Evolutionary conservation across 2,888 invertebrate genomes (phyloP).

Genomic region (Arctia plantaginis): DNA sequence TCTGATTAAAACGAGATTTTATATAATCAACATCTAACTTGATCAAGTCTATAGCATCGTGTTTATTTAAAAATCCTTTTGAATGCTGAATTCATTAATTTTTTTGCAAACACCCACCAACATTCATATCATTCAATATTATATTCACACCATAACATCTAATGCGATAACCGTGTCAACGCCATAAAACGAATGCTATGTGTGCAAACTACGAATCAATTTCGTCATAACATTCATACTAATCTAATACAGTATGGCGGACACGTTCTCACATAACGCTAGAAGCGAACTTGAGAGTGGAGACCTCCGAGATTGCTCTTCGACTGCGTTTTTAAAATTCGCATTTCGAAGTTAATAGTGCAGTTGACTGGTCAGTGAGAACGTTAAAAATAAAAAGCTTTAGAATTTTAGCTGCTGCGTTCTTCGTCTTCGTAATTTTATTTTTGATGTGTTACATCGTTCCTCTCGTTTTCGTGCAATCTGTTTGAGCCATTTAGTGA

Average conservation of each 20-base stretch:
- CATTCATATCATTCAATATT: conserved; percentile 4
- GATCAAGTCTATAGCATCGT: not conserved
- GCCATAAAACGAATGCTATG: conserved; percentile 49
- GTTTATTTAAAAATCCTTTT: not conserved
- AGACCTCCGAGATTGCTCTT: conserved; percentile 71
- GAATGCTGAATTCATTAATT: not conserved
- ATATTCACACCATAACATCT: conserved; percentile 12
- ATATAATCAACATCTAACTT: not conserved
- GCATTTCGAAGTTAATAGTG: conserved; percentile 59
- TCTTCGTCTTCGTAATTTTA: conserved; percentile 3
- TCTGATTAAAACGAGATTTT: not conserved
- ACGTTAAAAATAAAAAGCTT: conserved; percentile 41
- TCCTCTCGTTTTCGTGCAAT: not conserved
- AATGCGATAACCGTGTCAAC: conserved; percentile 47
- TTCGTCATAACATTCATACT: conserved; percentile 64
- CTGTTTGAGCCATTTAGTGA: not conserved
- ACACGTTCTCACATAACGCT: conserved; percentile 76
- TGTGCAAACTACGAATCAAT: conserved; percentile 65
- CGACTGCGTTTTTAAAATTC: conserved; percentile 70
- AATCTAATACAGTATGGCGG: conserved; percentile 68
- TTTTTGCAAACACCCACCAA: not conserved
- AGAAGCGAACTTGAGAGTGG: conserved; percentile 44
- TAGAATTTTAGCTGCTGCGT: conserved; percentile 14
- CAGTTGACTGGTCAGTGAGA: conserved; percentile 37
- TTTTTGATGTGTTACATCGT: not conserved